Evolutionary conservation across 2,888 invertebrate genomes (phyloP).

Genomic region (Drosophila setosimentum): DNA sequence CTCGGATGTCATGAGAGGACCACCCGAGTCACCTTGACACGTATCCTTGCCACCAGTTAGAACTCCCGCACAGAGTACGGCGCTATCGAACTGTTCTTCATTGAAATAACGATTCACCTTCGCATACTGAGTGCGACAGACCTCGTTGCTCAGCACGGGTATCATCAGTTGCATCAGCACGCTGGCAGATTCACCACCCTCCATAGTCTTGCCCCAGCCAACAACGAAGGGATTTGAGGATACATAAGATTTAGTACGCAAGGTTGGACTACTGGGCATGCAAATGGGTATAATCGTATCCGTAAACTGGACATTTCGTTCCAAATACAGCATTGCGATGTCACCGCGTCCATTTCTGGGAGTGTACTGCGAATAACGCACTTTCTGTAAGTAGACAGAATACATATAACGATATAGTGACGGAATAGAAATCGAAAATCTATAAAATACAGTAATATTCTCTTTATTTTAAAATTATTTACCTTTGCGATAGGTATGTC

Average conservation of each 20-base stretch:
- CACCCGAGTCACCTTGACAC: slow-evolving; percentile 85
- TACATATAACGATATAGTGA: background rate
- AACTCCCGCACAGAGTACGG: slow-evolving; percentile 83
- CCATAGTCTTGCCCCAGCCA: slow-evolving; percentile 86
- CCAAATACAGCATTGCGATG: slow-evolving; percentile 90
- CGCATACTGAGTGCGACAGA: slow-evolving; percentile 86
- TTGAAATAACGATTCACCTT: slow-evolving; percentile 70
- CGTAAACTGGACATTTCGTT: slow-evolving; percentile 87
- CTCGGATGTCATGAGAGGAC: slow-evolving; percentile 84
- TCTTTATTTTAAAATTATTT: background rate
- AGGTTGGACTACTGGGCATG: slow-evolving; percentile 87
- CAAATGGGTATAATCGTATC: slow-evolving; percentile 90
- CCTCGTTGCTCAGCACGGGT: slow-evolving; percentile 88
- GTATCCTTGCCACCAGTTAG: slow-evolving; percentile 83
- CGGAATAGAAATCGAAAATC: background rate
- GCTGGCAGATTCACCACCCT: slow-evolving; percentile 88
- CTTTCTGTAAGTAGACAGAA: slow-evolving; percentile 56
- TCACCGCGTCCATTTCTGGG: slow-evolving; percentile 88
- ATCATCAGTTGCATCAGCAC: slow-evolving; percentile 89
- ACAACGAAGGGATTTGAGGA: slow-evolving; percentile 89
- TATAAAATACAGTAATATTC: background rate
- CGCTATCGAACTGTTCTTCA: slow-evolving; percentile 82
- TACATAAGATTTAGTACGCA: slow-evolving; percentile 87
- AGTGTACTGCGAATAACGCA: slow-evolving; percentile 77
- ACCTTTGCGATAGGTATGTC: slow-evolving; percentile 87